Base-by-base conservation (phyloP, 2,113 vertebrate genomes). In the Atrichornis clamosus region DNA sequence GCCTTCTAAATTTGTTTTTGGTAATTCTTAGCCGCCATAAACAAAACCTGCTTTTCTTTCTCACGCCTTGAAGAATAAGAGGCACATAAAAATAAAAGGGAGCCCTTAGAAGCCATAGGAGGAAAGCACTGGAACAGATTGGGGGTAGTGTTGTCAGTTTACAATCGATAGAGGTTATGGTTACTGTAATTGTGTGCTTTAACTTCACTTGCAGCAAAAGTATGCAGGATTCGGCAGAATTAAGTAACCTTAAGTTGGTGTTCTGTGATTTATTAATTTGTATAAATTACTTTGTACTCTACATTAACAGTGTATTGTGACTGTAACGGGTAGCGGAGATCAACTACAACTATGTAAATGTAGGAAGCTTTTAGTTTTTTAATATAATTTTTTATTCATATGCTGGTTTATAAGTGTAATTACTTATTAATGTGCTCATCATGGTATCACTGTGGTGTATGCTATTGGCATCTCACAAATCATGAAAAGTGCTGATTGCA, bases 251-350 rank as follows among this genome's bases (percentile, higher is more conserved):
- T 49, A 60, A 53, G 26, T 62, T 89, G 14, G 67, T 74, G 23
- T 46, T 24, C 52, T 52, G 22, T 63, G 33, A 44, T 41, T 65
- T 76, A 33, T 39, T 41, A 11, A 27, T 76, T 73, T 69, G 3
- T 49, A 10, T 35, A 44, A 72, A 27, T 67, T 70, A 24, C 50
- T 86, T 53, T 78, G 3, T 28, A 28, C 3, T 70, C 16, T 5
- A 1, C 2, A 3, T 49, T 8, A 13, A 14, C 14, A 20, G 14
- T 46, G 5, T 80, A 4, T 39, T 2, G 1, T 80, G 63, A 37
- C 55, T 76, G 2, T 67, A 59, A 80, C 21, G 35, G 14, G 21
- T 4, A 65, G 58, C 73, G 80, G 15, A 41, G 15, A 56, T 58
- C 23, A 53, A 7, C 44, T 13, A 13, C 52, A 65, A 11, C 8